These are phyloP conservation scores for Tricholauxania praeusta DNA, from an alignment of 2,888 invertebrate genomes.

Conservation along the genomic window DNA sequence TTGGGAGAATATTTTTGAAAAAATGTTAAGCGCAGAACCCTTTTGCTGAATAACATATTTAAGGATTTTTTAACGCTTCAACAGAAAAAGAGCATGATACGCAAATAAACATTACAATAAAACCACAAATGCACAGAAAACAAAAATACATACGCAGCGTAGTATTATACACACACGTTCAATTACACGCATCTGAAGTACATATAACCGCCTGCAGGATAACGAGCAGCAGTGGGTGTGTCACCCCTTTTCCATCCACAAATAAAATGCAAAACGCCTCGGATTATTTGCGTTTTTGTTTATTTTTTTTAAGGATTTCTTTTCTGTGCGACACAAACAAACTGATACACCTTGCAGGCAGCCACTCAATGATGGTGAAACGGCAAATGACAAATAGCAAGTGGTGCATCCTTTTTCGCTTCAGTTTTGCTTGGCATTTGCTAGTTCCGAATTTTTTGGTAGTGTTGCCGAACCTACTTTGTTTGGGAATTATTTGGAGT, in stretches of 20 bases:
- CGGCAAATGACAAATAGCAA: neutral
- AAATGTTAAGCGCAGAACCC: neutral
- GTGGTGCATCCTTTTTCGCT: constrained; percentile 5
- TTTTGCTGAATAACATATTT: no score
- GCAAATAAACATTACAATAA: constrained; percentile 5
- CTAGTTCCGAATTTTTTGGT: neutral
- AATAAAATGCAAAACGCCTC: constrained; percentile 8
- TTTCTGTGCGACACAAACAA: constrained; percentile 24
- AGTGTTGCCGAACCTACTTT: neutral
- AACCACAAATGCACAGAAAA: neutral
- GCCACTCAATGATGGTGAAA: no score
- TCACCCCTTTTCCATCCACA: no score
- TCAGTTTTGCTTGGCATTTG: constrained; percentile 5
- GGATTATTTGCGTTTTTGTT: constrained; percentile 28
- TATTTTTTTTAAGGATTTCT: constrained; percentile 30
- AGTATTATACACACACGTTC: neutral
- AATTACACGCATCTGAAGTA: neutral
- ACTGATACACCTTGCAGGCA: constrained; percentile 10
- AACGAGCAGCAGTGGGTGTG: neutral
- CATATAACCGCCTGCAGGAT: neutral
- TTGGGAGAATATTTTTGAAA: constrained; percentile 40
- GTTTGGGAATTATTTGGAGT: no score
- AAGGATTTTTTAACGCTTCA: neutral
- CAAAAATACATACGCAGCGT: neutral
- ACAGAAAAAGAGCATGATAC: neutral